phyloP scores from a whole-genome alignment of 2,113 vertebrate genomes.

The Vulpes vulpes region DNA sequence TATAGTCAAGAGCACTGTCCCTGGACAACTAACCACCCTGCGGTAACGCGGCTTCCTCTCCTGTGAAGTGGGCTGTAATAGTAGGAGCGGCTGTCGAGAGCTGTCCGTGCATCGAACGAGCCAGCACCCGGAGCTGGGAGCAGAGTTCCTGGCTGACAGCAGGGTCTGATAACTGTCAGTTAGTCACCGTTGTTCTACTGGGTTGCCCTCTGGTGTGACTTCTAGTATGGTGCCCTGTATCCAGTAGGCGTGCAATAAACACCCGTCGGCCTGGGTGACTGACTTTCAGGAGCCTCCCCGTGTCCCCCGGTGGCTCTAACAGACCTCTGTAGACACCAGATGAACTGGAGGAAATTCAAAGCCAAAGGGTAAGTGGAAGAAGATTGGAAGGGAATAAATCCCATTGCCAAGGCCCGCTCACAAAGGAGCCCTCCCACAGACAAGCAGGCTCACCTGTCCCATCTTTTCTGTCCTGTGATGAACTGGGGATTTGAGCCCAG shows the following conservation, averaged over 20 bases:
- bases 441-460: background rate
- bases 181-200: fast-evolving
- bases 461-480: background rate
- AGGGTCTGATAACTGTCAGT: background rate
- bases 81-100: no score
- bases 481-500: background rate
- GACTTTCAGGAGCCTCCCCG: background rate
- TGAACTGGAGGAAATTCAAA: background rate
- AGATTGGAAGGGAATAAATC: background rate
- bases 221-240: background rate
- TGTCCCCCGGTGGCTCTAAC: background rate
- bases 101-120: no score
- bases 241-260: background rate
- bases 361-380: background rate
- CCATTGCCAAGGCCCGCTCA: background rate
- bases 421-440: background rate
- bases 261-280: fast-evolving
- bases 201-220: background rate
- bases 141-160: background rate
- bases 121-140: background rate
- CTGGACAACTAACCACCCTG: background rate
- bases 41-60: no score
- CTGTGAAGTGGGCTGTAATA: fast-evolving
- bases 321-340: background rate
- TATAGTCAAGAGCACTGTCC: background rate